Conservation (phyloP, 1,140 invertebrate species). For the Aphelenchoides fujianensis region DNA sequence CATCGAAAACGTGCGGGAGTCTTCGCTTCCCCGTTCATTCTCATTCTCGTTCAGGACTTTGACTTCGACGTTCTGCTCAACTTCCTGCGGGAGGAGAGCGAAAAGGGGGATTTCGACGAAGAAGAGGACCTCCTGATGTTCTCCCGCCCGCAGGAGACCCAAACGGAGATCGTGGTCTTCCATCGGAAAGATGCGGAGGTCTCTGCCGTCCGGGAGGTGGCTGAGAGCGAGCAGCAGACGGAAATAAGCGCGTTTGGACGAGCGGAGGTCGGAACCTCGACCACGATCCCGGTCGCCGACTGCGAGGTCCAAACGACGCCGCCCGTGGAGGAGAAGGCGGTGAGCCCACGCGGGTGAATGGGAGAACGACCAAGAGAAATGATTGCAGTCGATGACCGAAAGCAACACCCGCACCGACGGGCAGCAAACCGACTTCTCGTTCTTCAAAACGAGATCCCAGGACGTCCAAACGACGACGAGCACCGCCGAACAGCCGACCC, state of each 20-base stretch:
- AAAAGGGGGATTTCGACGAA: constrained; percentile 6
- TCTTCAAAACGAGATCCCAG: neutral
- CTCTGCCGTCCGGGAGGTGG: neutral
- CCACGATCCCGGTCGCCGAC: neutral
- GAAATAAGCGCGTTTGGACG: neutral
- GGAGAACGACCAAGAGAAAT: neutral
- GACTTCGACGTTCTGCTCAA: constrained; percentile 1
- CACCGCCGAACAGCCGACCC: neutral
- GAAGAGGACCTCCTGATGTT: constrained; percentile 18
- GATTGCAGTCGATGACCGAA: neutral
- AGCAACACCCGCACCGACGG: neutral
- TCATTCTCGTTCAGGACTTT: too few relatives aligned
- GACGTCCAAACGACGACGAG: neutral
- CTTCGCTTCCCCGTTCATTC: too few relatives aligned
- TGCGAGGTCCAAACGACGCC: neutral
- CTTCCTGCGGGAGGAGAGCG: constrained; percentile 10
- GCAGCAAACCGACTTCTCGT: neutral
- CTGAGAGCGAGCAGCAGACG: neutral
- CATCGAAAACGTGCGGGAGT: too few relatives aligned
- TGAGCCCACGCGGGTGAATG: neutral
- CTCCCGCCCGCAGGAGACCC: neutral
- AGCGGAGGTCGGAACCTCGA: neutral
- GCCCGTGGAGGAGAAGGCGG: neutral
- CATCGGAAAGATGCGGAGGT: constrained; percentile 7
- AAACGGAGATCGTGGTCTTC: constrained; percentile 16